Evolutionary conservation across 2,113 vertebrate genomes (phyloP), one percentile per base, ranked within the genome.

Genomic region (Physeter macrocephalus): DNA sequence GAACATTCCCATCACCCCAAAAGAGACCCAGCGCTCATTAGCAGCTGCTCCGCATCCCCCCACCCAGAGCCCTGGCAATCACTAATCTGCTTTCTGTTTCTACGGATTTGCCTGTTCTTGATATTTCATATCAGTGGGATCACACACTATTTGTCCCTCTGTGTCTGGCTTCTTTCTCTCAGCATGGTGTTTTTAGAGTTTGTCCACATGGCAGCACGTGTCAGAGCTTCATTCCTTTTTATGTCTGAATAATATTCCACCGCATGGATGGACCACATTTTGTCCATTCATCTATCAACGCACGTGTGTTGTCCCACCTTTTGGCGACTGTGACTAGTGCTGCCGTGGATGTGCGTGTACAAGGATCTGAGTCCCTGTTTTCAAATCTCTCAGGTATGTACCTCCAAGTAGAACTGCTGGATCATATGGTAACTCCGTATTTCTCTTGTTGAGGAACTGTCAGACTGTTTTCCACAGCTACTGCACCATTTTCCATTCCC

Each of bases 131-230:
- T 15, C 59, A 41, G 20, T 20, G 39, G 77, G 62, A 34, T 31
- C 77, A 25, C 17, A 13, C 14, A 13, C 17, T 21, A 6, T 4
- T 8, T 52, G 61, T 49, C 54, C 54, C 54, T 8, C 54, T 49
- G 59, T 11, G 18, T 69, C 91, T 92, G 83, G 71, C 59, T 92
- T 89, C 83, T 69, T 14, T 92, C 82, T 75, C 36, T 31, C 20
- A 31, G 11, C 7, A 0, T 23, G 17, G 4, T 4, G 21, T 23
- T 36, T 86, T 15, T 36, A 52, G 61, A 61, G 66, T 36, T 31
- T 9, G 3, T 21, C 64, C 20, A 1, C 2, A 9, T 1, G 3
- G 64, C 2, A n/a, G 29, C 18, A 0, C 0, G 3, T 39, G 36
- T 36, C 8, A 5, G 21, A 9, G 64, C 39, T 34, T 34, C 29